Base-by-base conservation (phyloP, 2,113 vertebrate species). In the Rhinichthys klamathensis region DNA sequence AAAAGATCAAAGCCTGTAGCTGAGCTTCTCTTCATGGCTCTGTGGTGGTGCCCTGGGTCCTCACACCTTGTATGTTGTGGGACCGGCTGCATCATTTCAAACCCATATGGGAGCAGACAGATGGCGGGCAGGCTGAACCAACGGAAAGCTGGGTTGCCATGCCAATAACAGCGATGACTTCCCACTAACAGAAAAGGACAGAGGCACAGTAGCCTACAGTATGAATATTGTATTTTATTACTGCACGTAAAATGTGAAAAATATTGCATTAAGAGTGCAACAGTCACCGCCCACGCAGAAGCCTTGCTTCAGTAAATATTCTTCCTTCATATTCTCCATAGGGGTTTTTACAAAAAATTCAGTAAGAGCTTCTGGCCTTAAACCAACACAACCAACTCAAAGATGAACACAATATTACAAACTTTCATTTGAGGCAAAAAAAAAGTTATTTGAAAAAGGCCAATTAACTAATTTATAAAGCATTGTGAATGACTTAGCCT, bases 61-160 rank as follows among this genome's bases (percentile, higher is more conserved):
- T 60, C 44, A 38, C 75, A 85, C 61, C 32, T 84, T 84, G 90
- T 89, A 87, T 89, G 81, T 90, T 90, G 89, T 92, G 87, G 89
- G 88, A 83, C 88, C 74, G 81, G 89, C 89, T 90, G 91, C 91
- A 93, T 94, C 92, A 92, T 86, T 83, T 89, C 87, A 91, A 78
- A 80, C 80, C 61, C 88, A 92, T 80, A 88, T 89, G 89, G 80
- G 87, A 58, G 85, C 84, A 81, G 88, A 89, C 92, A 92, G 92
- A 93, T 92, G 90, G 91, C 87, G 87, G 69, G 77, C 54, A 83
- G 51, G 87, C 80, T 80, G 35, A 86, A 74, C 80, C 82, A 83
- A 84, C 51, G 18, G 77, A 78, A 81, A 81, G 60, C 77, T 82
- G 54, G 70, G 86, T 85, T 87, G 83, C 77, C 77, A 82, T 87